Evolutionary conservation across 2,888 invertebrate species (phyloP).

Genomic region (Euplagia quadripunctaria): DNA sequence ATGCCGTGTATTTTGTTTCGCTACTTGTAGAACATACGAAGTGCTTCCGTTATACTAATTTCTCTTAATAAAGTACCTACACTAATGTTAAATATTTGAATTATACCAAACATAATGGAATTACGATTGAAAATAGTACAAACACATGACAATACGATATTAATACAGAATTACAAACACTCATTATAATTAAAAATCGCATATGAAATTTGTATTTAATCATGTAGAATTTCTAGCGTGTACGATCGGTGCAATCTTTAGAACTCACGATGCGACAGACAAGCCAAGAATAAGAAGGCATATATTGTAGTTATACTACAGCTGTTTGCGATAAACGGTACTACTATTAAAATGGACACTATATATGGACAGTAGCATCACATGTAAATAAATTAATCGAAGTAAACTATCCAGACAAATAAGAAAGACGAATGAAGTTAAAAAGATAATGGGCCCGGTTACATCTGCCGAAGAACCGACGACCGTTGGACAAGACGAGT

Average conservation of each 20-base stretch:
- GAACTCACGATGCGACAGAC: not conserved
- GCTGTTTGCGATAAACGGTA: no score
- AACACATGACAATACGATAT: slow-evolving; percentile 35
- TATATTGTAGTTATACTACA: no score
- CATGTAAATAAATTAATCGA: not conserved
- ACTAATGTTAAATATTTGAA: slow-evolving; percentile 37
- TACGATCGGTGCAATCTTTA: slow-evolving; percentile 17
- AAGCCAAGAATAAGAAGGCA: not conserved
- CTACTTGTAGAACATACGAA: slow-evolving; percentile 36
- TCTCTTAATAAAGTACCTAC: slow-evolving; percentile 26
- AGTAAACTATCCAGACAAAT: not conserved
- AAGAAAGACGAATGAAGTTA: not conserved
- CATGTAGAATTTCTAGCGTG: slow-evolving; percentile 21
- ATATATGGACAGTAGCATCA: not conserved
- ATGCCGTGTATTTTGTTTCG: slow-evolving; percentile 17
- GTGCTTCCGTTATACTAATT: slow-evolving; percentile 35
- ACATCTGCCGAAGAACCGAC: not conserved
- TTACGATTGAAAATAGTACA: slow-evolving; percentile 31
- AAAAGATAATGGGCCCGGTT: not conserved
- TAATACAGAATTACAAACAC: slow-evolving; percentile 37
- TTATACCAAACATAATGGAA: slow-evolving; percentile 33
- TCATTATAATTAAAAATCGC: slow-evolving; percentile 31
- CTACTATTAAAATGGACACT: no score
- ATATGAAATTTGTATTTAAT: slow-evolving; percentile 23
- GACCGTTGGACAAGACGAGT: not conserved